phyloP scores from a whole-genome alignment of 2,888 invertebrate species.

The Oasisia sp. region DNA sequence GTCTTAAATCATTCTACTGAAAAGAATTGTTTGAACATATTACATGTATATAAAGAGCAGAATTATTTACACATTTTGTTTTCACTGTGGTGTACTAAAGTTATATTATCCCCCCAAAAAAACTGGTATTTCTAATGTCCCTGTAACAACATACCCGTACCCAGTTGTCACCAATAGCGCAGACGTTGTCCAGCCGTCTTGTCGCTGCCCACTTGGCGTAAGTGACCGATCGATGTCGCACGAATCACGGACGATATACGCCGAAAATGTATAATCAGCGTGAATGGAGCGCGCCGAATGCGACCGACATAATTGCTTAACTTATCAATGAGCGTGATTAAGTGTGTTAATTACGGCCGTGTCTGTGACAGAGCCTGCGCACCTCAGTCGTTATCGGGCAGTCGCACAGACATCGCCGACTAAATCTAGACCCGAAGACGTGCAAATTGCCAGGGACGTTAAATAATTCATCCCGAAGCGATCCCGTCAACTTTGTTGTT shows the following conservation, averaged over 20 bases:
- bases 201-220: background rate
- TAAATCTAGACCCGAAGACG: background rate
- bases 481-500: background rate
- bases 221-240: background rate
- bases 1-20: too few species aligned
- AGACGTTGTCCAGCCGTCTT: background rate
- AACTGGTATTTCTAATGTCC: too few species aligned
- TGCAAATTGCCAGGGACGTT: background rate
- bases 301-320: conserved; percentile 12
- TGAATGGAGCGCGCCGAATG: background rate
- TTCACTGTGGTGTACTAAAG: too few species aligned
- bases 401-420: background rate
- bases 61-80: too few species aligned
- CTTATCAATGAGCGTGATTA: conserved; percentile 10
- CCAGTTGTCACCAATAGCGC: background rate
- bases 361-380: background rate
- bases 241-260: conserved; percentile 9
- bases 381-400: background rate
- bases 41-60: too few species aligned
- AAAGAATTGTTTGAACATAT: too few species aligned
- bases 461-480: background rate
- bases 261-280: background rate
- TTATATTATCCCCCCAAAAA: too few species aligned
- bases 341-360: background rate
- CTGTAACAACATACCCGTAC: too few species aligned